Percentiles rank a stretch among this genome's conserved stretches.
Conservation (phyloP, 1,140 invertebrate genomes). For the Grapholita molesta region DNA sequence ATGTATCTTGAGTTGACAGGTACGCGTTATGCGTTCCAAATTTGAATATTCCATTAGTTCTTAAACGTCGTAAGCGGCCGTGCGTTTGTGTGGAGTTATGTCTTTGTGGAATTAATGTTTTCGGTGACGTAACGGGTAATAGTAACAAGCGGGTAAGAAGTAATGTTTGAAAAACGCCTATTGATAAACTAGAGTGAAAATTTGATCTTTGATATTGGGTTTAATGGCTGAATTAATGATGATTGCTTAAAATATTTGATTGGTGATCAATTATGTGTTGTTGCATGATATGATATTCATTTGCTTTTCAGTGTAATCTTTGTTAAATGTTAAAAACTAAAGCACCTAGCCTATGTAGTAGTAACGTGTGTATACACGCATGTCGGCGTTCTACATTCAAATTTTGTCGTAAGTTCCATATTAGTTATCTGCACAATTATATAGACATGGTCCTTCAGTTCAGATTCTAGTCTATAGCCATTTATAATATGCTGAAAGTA, state of each 20-base stretch:
- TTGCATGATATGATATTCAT: background rate
- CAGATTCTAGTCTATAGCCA: too few relatives aligned
- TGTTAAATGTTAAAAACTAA: too few relatives aligned
- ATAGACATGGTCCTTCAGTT: too few relatives aligned
- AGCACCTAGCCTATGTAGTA: too few relatives aligned
- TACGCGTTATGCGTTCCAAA: constrained; percentile 6
- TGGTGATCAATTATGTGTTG: background rate
- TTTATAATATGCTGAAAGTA: too few relatives aligned
- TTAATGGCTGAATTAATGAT: constrained; percentile 1
- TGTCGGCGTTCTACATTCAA: too few relatives aligned
- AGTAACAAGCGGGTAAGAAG: background rate
- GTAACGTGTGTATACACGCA: too few relatives aligned
- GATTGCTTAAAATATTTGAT: background rate
- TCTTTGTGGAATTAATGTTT: background rate
- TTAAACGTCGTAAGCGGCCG: background rate
- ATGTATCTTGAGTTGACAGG: background rate
- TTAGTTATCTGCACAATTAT: too few relatives aligned
- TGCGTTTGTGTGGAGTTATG: background rate
- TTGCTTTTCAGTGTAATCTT: too few relatives aligned
- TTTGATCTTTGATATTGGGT: too few relatives aligned
- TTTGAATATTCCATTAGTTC: background rate
- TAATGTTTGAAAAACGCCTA: background rate
- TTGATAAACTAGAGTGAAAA: background rate
- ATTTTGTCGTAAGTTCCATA: too few relatives aligned
- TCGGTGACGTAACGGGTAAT: background rate